Base-by-base conservation (phyloP, 1,140 invertebrate species). In the Hetaerina americana region DNA sequence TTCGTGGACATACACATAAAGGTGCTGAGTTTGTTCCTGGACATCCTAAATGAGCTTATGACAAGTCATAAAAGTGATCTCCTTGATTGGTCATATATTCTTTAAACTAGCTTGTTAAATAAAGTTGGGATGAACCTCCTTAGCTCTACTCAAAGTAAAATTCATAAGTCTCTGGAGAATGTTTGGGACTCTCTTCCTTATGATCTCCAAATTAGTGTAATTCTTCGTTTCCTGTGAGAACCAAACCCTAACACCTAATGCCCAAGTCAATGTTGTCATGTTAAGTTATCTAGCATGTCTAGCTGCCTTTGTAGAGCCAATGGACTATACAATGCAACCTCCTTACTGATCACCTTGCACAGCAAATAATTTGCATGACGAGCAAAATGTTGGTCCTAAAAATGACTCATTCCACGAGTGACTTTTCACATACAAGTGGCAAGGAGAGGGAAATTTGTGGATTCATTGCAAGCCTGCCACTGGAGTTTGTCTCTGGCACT, bases 1-100 rank as follows among this genome's bases (percentile, higher is more conserved):
- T 97, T 98, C 77, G 94, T 96, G 87, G 95, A 98, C 80, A 92
- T 93, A n/a, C 94, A 97, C 79, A 96, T 93, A 2, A 97, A 97
- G 83, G 93, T 97, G 67, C 94, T 97, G 80, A 92, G 92, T 68
- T 82, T 97, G 71, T 96, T 97, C 82, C 81, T 98, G 76, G 96
- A 98, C 77, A 93, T 94, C 0, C 85, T 98, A 22, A 91, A 92
- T 74, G 94, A 97, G 78, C 81, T 97, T 72, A 90, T 98, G 68
- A 81, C 87, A 73, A 89, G 89, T n/a, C 93, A 98, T 81, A 90
- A 88, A 73, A 85, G 88, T 73, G 93, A 97, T 75, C 84, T 98
- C 12, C 87, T 90, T 72, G 93, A 94, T 78, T 98, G 95, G 95
- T 81, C 98, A 0, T 95, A 96, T 77, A 88, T 96, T 73, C 81